Evolutionary conservation across 2,113 vertebrate species (phyloP), one percentile per base, ranked within the genome.

Genomic region (Sminthopsis crassicaudata): DNA sequence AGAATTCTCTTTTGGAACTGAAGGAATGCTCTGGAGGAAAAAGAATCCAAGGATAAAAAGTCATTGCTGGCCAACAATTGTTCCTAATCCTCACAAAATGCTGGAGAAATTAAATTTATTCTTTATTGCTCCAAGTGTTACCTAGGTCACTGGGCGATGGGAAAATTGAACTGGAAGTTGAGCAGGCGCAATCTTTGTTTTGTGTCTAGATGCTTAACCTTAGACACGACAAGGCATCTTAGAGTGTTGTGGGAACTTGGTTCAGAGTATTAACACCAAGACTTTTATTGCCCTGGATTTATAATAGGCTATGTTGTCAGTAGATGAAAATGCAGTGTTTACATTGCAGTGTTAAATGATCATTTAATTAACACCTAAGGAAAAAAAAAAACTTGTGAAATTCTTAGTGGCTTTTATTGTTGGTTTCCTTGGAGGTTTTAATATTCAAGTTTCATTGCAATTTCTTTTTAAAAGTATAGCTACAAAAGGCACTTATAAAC

Each of bases 91-190:
- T 98, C 98, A 99, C 99, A 99, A 99, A 99, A 99, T 99, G 99
- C 98, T 98, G 98, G 97, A 99, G 99, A 99, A 99, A 99, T 99
- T 99, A 99, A 99, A 99, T 99, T 99, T 99, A 99, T 99, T 99
- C 99, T 99, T 98, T 99, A 98, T 99, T 98, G 98, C 98, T 98
- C 97, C 0, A 98, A 99, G 98, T 99, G 99, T 99, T 99, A 99
- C 99, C 99, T 99, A 99, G 99, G 99, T 99, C 99, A 99, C 99
- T 98, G 98, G 98, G 98, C 97, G 98, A 98, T 99, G 99, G 99
- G 99, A 99, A 99, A 99, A 98, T 98, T 98, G 98, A 98, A 98
- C 98, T 99, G 98, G 98, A 98, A 98, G 98, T 99, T 90, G 98
- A 99, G 98, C 98, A 98, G 99, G 98, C 97, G 88, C 98, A 98